Conservation (phyloP, 1,140 invertebrate species). For the Pseudomyrmex sp. region DNA sequence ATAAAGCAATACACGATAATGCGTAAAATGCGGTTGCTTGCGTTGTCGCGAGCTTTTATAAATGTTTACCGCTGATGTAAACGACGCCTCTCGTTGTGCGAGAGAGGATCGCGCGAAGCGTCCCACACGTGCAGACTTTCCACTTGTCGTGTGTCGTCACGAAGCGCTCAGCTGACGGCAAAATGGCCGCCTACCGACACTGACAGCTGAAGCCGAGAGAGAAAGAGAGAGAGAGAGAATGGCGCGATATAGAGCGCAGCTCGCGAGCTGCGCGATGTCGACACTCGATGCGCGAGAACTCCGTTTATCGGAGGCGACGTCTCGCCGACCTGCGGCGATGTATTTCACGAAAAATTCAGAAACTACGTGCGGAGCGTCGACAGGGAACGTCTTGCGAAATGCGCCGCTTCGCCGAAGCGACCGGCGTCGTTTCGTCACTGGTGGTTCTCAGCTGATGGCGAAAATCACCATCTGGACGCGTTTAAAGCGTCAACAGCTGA, state of each 20-base stretch:
- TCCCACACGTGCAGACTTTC: constrained; percentile 48
- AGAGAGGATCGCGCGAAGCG: not conserved
- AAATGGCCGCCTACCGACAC: constrained; percentile 68
- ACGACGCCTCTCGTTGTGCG: not conserved
- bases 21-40: not conserved
- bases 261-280: not conserved
- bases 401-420: constrained; percentile 54
- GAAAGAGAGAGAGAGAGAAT: too few relatives aligned
- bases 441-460: constrained; percentile 73
- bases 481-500: constrained; percentile 66
- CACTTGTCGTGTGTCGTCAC: constrained; percentile 71
- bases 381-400: constrained; percentile 36
- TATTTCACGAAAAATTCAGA: constrained; percentile 58
- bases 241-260: not conserved
- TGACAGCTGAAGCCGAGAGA: constrained; percentile 71
- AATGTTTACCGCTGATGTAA: not conserved
- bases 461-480: constrained; percentile 56
- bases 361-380: constrained; percentile 56
- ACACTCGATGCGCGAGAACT: not conserved
- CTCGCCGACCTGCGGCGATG: not conserved
- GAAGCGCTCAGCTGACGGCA: constrained; percentile 71
- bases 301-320: accelerated
- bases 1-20: not conserved
- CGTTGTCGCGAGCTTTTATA: not conserved
- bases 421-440: constrained; percentile 70